phyloP scores from a whole-genome alignment of 1,140 invertebrate genomes.

The Habropoda laboriosa region DNA sequence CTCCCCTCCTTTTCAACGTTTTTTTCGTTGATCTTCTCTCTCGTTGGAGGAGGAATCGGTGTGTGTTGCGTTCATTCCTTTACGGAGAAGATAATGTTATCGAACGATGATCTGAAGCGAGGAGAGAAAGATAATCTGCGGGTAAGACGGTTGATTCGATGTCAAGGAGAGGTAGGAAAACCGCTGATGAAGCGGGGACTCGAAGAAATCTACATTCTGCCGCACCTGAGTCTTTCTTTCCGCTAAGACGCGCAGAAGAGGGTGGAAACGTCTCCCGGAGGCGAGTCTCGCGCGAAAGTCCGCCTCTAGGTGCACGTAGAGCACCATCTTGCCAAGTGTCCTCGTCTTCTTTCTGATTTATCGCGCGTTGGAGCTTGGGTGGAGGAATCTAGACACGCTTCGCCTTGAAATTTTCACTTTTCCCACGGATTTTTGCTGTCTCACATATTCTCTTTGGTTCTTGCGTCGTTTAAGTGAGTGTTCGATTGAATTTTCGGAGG shows the following conservation, averaged over 20 bases:
- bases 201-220: not conserved
- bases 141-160: no score
- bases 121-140: no score
- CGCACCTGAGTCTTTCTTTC: slow-evolving; percentile 21
- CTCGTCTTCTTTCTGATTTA: not conserved
- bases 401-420: not conserved
- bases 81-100: not conserved
- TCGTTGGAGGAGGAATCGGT: not conserved
- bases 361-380: no score
- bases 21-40: no score
- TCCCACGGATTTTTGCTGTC: not conserved
- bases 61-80: no score
- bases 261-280: not conserved
- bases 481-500: no score
- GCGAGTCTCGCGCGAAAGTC: not conserved
- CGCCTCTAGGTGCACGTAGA: not conserved
- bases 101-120: not conserved
- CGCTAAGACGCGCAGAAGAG: not conserved
- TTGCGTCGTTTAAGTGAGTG: no score
- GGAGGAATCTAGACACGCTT: no score
- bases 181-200: not conserved
- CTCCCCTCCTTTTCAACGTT: no score
- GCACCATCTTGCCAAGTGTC: not conserved
- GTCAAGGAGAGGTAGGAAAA: no score
- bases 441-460: no score